Base-by-base conservation (phyloP, 2,797 vertebrate species). In the Gymnothorax reevesii region DNA sequence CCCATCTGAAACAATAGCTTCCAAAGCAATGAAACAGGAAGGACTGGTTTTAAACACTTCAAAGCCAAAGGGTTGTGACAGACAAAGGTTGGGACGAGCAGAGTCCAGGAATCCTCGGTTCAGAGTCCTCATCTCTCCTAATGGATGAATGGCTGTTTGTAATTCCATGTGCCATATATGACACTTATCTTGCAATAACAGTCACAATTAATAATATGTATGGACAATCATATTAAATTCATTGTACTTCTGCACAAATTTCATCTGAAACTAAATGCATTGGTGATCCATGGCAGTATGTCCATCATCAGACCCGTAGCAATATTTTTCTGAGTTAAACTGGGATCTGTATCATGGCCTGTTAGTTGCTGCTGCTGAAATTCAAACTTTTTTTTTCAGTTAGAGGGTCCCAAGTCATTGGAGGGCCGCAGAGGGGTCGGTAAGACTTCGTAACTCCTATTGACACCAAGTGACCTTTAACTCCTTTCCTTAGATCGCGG, bases 401-500 rank as follows among this genome's bases (percentile, higher is more conserved):
- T 33, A 0, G 71, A 33, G 2, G 71, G 71, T 33, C 10, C 10
- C 27, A 4, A 6, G 13, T 42, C 71, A 17, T 5, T 7, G 13
- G 33, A 13, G 71, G 33, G 71, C 17, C 71, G 27, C 1, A 75
- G 49, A 33, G 71, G 71, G 33, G 20, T 12, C 20, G 17, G 13
- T 42, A 15, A 42, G 13, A 5, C 71, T 49, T 75, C 33, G 71
- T 13, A 75, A 49, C 27, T 6, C 71, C 71, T 75, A 33, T 33
- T 75, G 33, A 15, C 42, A 75, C 13, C 20, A 5, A 20, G 75
- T 52, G 49, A 54, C 75, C 75, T 79, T 54, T 79, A 49, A 54
- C 42, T 4, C 83, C 22, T 49, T 27, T 71, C 64, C 80, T 73
- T 66, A 88, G 87, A 83, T 85, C 49, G 75, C 80, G 4, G 87